Evolutionary conservation across 2,113 vertebrate genomes (phyloP).

Genomic region (Myocastor coypus): DNA sequence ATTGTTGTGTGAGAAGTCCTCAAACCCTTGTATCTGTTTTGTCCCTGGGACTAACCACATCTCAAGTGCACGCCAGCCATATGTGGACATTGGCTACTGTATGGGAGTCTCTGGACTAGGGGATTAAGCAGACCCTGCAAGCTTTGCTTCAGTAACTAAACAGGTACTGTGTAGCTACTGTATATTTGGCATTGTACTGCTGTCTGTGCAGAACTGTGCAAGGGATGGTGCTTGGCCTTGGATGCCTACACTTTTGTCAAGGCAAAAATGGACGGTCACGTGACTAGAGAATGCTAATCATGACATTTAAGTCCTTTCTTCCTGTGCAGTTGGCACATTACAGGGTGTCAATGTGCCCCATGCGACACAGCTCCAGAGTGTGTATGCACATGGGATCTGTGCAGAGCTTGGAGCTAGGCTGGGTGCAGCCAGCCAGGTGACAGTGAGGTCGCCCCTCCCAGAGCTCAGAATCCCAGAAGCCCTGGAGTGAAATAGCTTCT

Average conservation of each 20-base stretch:
- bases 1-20: not conserved
- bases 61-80: not conserved
- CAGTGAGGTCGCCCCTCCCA: accelerated
- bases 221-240: not conserved
- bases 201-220: not conserved
- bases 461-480: accelerated
- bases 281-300: no score
- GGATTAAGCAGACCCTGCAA: not conserved
- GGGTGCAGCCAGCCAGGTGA: not conserved
- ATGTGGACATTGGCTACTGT: not conserved
- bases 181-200: not conserved
- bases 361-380: not conserved
- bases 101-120: not conserved
- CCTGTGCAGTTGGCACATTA: not conserved
- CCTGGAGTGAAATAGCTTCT: not conserved
- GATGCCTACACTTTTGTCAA: not conserved
- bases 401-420: not conserved
- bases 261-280: not conserved
- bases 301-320: not conserved
- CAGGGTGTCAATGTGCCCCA: not conserved
- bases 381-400: accelerated
- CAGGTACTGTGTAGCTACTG: not conserved
- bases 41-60: not conserved
- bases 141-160: not conserved
- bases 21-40: not conserved